These are phyloP conservation scores for Thymelicus lineola DNA, from an alignment of 2,888 invertebrate species.

Conservation along the genomic window DNA sequence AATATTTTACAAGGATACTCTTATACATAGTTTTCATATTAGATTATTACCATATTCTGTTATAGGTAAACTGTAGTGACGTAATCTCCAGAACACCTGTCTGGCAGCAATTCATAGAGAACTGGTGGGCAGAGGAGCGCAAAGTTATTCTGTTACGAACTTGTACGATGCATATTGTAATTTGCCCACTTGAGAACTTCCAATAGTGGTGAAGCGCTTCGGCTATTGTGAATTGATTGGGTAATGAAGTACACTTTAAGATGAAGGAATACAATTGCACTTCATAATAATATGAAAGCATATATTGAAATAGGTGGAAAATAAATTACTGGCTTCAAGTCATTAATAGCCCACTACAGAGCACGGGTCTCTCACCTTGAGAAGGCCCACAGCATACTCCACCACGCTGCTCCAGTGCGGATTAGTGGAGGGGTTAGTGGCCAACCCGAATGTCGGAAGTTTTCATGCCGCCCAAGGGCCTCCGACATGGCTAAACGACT, in stretches of 20 bases:
- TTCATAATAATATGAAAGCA: neutral
- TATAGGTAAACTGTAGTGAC: neutral
- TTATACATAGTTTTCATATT: neutral
- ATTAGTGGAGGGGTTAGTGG: too few relatives aligned
- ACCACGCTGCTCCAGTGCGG: too few relatives aligned
- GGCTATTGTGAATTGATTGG: conserved; percentile 21
- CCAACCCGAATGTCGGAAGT: too few relatives aligned
- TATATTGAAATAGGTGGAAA: too few relatives aligned
- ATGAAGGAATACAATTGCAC: neutral
- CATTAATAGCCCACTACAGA: too few relatives aligned
- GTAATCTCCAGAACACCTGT: conserved; percentile 22
- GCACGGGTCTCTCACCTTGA: too few relatives aligned
- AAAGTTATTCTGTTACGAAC: conserved; percentile 34
- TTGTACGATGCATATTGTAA: conserved; percentile 36
- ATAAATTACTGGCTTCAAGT: too few relatives aligned
- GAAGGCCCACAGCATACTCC: too few relatives aligned
- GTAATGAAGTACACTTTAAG: conserved; percentile 21
- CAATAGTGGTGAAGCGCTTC: conserved; percentile 19
- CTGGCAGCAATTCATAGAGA: conserved; percentile 15
- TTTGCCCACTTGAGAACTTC: conserved; percentile 32
- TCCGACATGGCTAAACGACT: too few relatives aligned
- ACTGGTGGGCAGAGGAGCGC: conserved; percentile 29
- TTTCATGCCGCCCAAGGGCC: too few relatives aligned
- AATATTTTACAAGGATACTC: neutral
- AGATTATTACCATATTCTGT: conserved; percentile 17